Evolutionary conservation across 2,797 vertebrate species (phyloP).

Genomic region (Argyrosomus regius): DNA sequence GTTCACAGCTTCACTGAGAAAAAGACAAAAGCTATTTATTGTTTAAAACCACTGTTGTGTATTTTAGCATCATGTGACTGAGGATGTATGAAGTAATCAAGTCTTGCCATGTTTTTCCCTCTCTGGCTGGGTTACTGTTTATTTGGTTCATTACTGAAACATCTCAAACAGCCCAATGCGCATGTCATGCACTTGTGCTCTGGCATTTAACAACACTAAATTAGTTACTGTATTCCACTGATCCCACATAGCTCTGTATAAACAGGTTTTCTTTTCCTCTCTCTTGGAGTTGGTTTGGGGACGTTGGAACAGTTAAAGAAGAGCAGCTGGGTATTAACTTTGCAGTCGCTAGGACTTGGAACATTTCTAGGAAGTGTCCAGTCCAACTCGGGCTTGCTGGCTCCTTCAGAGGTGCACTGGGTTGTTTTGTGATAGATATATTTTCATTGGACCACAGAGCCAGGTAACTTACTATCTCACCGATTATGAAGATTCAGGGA

Average conservation of each 20-base stretch:
- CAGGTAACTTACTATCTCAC: constrained; percentile 3
- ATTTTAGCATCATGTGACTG: constrained; percentile 45
- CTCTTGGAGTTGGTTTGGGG: not conserved
- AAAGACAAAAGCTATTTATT: constrained; percentile 73
- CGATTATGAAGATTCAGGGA: constrained; percentile 34
- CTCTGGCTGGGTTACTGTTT: constrained; percentile 24
- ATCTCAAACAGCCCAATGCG: not conserved
- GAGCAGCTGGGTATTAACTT: constrained; percentile 21
- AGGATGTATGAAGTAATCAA: constrained; percentile 42
- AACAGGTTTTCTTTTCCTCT: not conserved
- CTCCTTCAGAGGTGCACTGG: not conserved
- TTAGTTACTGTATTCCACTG: constrained; percentile 10
- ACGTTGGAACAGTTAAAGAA: not conserved
- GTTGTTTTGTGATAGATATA: constrained; percentile 18
- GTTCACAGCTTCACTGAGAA: constrained; percentile 41
- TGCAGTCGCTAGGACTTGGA: constrained; percentile 11
- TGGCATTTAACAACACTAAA: constrained; percentile 20
- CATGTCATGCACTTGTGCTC: not conserved
- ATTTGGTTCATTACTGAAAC: constrained; percentile 28
- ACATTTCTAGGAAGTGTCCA: constrained; percentile 1
- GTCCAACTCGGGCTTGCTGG: not conserved
- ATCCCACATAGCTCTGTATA: not conserved
- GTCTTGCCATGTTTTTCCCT: constrained; percentile 5
- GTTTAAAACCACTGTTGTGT: constrained; percentile 70
- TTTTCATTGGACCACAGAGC: constrained; percentile 32